phyloP scores from a whole-genome alignment of 2,113 vertebrate species.

The Mola mola region DNA sequence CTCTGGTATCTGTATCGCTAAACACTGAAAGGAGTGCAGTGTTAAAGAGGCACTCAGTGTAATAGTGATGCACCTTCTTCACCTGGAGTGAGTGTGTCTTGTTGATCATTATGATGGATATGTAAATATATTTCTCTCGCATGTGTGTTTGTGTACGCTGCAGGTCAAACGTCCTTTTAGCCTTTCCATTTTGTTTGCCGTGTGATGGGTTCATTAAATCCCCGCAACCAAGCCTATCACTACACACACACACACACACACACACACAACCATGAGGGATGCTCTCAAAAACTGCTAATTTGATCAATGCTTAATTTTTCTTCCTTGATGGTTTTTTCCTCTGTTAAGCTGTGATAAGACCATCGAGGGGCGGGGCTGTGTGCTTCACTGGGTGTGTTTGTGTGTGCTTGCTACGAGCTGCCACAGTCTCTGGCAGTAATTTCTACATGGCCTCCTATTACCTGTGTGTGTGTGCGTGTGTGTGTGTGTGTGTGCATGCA shows the following conservation, averaged over 20 bases:
- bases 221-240: slow-evolving; percentile 30
- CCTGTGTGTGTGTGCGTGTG: slow-evolving; percentile 46
- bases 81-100: slow-evolving; percentile 5
- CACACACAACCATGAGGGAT: slow-evolving; percentile 83
- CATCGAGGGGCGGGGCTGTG: slow-evolving; percentile 77
- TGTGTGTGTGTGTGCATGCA: slow-evolving; percentile 63
- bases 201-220: slow-evolving; percentile 93
- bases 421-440: slow-evolving; percentile 59
- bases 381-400: no score
- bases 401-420: slow-evolving; percentile 40
- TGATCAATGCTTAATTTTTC: slow-evolving; percentile 99
- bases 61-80: not conserved
- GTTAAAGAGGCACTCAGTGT: slow-evolving; percentile 1
- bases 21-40: not conserved
- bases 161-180: slow-evolving; percentile 86
- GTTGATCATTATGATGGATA: not conserved
- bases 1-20: not conserved
- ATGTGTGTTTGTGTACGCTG: slow-evolving; percentile 67
- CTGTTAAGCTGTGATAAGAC: slow-evolving; percentile 95
- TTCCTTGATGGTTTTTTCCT: slow-evolving; percentile 89
- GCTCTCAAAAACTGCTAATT: slow-evolving; percentile 98
- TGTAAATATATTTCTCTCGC: not conserved
- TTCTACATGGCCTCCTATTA: slow-evolving; percentile 67
- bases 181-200: slow-evolving; percentile 87
- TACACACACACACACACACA: slow-evolving; percentile 34